Evolutionary conservation across 37 sponge, comb jelly and placozoan species (phyloP).

Genomic region (Halisarca cf. caerulea): DNA sequence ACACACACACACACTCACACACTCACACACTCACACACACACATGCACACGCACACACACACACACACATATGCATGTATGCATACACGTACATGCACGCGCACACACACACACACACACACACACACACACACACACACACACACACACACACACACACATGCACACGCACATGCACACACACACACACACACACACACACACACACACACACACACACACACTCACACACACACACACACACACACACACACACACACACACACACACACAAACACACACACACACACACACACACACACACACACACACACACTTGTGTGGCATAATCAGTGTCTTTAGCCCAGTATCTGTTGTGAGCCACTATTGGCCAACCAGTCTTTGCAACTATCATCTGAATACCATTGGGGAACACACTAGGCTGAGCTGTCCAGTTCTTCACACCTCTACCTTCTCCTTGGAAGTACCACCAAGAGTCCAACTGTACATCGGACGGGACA

Average conservation of each 20-base stretch:
- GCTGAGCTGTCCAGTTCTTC: conserved; percentile 81
- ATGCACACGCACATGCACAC: conserved; percentile 10
- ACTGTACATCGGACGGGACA: conserved; percentile 11
- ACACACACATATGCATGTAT: neutral
- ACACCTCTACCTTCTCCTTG: conserved; percentile 60
- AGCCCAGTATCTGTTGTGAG: conserved; percentile 83
- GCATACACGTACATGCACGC: conserved; percentile 4
- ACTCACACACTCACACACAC: no score
- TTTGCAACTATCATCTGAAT: conserved; percentile 50
- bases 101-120: conserved; percentile 15
- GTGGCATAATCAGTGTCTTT: conserved; percentile 65
- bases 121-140: neutral
- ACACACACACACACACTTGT: conserved; percentile 37
- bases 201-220: conserved; percentile 23
- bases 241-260: no score
- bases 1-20: no score
- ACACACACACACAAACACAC: conserved; percentile 8
- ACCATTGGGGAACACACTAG: conserved; percentile 71
- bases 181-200: conserved; percentile 9
- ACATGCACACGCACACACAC: no score
- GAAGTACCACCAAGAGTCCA: conserved; percentile 92
- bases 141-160: conserved; percentile 19
- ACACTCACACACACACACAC: no score
- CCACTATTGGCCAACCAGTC: conserved; percentile 63
- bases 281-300: conserved; percentile 9